These are phyloP conservation scores for Prochilodus magdalenae DNA, from an alignment of 2,113 vertebrate genomes.

Conservation along the genomic window DNA sequence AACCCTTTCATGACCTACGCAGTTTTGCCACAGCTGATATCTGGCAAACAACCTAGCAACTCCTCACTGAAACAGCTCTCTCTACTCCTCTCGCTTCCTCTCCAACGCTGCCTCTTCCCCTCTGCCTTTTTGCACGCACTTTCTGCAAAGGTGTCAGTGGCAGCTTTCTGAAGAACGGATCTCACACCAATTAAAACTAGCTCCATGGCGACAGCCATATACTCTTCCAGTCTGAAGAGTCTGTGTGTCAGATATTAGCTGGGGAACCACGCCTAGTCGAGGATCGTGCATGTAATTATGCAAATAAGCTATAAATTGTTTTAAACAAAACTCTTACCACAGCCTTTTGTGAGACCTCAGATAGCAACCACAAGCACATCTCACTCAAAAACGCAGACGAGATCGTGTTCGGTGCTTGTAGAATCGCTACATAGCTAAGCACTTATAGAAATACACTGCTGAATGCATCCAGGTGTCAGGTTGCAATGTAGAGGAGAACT, in stretches of 20 bases:
- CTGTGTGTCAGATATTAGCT: background rate
- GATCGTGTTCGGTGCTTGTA: background rate
- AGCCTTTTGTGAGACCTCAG: background rate
- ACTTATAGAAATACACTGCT: background rate
- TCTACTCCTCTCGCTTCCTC: background rate
- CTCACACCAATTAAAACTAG: slow-evolving; percentile 52
- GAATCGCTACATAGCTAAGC: background rate
- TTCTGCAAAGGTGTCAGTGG: slow-evolving; percentile 42
- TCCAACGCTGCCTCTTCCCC: background rate
- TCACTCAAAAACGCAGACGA: background rate
- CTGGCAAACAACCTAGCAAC: no score
- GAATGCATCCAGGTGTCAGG: background rate
- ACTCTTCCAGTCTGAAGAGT: slow-evolving; percentile 9
- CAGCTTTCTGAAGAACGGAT: slow-evolving; percentile 40
- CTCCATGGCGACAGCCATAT: slow-evolving; percentile 28
- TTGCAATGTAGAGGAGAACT: background rate
- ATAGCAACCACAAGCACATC: background rate
- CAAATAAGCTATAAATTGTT: background rate
- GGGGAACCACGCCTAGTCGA: background rate
- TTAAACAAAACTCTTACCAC: background rate
- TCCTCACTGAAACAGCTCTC: background rate
- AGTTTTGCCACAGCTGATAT: no score
- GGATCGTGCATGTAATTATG: background rate
- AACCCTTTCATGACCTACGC: no score
- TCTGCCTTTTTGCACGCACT: background rate